Evolutionary conservation across 2,113 vertebrate species (phyloP).

Genomic region (human (Homo sapiens)): DNA sequence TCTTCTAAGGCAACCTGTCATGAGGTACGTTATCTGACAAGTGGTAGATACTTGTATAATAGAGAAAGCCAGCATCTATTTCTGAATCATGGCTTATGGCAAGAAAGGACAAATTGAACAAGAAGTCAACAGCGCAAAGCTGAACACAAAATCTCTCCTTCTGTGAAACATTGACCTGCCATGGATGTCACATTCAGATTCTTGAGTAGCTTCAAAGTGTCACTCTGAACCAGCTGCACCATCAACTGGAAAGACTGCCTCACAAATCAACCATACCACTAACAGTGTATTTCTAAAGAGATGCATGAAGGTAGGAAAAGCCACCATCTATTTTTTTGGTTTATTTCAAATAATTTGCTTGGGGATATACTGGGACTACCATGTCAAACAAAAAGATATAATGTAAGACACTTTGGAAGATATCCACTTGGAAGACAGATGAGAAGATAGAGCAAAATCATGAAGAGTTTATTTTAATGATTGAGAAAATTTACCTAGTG

Average conservation of each 20-base stretch:
- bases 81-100: neutral
- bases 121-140: conserved; percentile 32
- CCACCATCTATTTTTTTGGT: neutral
- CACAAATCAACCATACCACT: neutral
- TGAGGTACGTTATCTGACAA: neutral
- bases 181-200: neutral
- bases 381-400: neutral
- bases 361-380: neutral
- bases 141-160: neutral
- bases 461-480: neutral
- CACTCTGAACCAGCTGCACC: neutral
- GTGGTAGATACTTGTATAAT: neutral
- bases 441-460: neutral
- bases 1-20: neutral
- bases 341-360: neutral
- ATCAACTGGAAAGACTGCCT: conserved; percentile 12
- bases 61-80: conserved; percentile 8
- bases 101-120: conserved; percentile 28
- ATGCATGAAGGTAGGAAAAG: neutral
- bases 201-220: conserved; percentile 31
- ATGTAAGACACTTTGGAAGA: neutral
- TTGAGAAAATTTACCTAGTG: neutral
- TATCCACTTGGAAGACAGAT: neutral
- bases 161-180: conserved; percentile 22
- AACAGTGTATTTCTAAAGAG: neutral